Percentiles rank a stretch among this genome's conserved stretches.
Evolutionary conservation across 2,797 vertebrate genomes (phyloP).

Genomic region (Schizopygopsis pylzovi): DNA sequence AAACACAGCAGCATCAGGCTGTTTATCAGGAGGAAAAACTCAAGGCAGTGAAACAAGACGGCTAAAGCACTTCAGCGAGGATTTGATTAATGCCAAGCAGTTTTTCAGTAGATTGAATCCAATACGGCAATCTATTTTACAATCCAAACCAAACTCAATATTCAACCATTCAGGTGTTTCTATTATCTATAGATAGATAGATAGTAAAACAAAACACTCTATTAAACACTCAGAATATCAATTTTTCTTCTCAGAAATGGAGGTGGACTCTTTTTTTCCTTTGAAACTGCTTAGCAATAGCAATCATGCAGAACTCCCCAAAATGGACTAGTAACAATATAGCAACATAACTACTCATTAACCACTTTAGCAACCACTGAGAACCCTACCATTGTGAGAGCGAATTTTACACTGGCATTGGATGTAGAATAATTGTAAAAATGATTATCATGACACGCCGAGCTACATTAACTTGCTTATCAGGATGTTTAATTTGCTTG

Average conservation of each 20-base stretch:
- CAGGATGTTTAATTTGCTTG: neutral
- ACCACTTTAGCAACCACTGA: neutral
- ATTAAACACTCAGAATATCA: no score
- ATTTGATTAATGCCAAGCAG: neutral
- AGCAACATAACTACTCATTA: neutral
- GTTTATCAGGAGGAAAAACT: conserved; percentile 3
- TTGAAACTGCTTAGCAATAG: neutral
- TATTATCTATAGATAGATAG: neutral
- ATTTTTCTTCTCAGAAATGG: no score
- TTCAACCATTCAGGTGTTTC: neutral
- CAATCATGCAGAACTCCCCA: neutral
- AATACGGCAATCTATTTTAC: conserved; percentile 49
- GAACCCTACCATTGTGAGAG: neutral
- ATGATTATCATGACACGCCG: neutral
- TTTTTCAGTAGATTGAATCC: neutral
- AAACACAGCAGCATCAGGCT: conserved; percentile 9
- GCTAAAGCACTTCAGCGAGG: neutral
- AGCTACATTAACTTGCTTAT: neutral
- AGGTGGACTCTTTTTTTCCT: neutral
- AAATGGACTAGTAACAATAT: neutral
- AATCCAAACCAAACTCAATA: neutral
- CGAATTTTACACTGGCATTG: neutral
- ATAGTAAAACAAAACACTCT: neutral
- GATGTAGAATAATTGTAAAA: neutral
- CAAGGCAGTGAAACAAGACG: neutral